Evolutionary conservation across 1,140 invertebrate genomes (phyloP), one percentile per base, ranked within the genome.

Genomic region (Drosophila littoralis): DNA sequence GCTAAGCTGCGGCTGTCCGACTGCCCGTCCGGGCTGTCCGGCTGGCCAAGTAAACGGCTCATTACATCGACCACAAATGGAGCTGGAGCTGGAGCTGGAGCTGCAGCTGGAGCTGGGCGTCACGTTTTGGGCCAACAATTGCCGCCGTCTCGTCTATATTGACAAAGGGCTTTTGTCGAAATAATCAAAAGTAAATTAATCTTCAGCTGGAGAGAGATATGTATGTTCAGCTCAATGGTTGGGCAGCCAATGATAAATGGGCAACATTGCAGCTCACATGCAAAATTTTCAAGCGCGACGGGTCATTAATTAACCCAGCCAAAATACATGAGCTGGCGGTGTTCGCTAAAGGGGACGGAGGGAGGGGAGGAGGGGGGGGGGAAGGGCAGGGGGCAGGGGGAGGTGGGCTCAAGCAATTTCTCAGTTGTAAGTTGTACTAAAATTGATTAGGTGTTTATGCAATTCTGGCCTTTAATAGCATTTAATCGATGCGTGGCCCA

Each of bases 361-460:
- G 12, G n/a, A 12, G 35, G 6, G 0, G 40, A 7, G 10, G n/a
- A 28, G 13, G 9, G 12, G 35, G 6, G 12, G 28, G 13, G 9
- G 12, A 22, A 6, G 12, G 28, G 13, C 9, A 12, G 10, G n/a
- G 15, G 42, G 10, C 55, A 55, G 36, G 55, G 59, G 15, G 4
- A 22, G 48, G 12, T 57, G 55, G 70, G 60, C 22, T n/a, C 15
- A 15, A 60, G 43, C 58, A 28, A 52, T 79, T 76, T 67, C 68
- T 69, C 45, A 65, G 59, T 61, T 54, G 43, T 50, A 40, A 28
- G 57, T 35, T 61, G 36, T 54, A 77, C 76, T 59, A 63, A 86
- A 76, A 86, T 78, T 77, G 68, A 86, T 82, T 79, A 79, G 81
- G 75, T 78, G 73, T 75, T 86, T 86, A 63, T 88, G 83, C 58